A percentile compares a stretch with the other conserved stretches of the same genome.
Conservation (phyloP, 2,888 invertebrate species). For the Drosophila phalerata region DNA sequence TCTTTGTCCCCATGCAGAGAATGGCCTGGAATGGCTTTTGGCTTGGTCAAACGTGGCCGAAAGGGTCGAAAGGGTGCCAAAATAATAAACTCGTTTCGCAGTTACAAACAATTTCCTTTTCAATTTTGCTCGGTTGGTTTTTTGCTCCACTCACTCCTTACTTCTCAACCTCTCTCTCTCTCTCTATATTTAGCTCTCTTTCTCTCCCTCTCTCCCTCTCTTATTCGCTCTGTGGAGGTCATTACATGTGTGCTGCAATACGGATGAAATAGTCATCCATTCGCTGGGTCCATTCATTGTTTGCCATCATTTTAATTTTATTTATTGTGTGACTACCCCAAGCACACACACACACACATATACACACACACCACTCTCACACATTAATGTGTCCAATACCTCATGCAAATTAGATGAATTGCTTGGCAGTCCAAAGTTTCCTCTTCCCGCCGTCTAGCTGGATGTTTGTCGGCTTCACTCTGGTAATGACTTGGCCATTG, state of each 20-base stretch:
- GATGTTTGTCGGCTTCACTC: constrained; percentile 46
- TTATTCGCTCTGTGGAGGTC: constrained; percentile 63
- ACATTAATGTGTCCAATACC: constrained; percentile 52
- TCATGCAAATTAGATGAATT: constrained; percentile 85
- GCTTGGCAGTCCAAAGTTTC: constrained; percentile 65
- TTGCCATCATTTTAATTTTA: constrained; percentile 86
- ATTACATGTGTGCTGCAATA: constrained; percentile 82
- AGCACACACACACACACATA: constrained; percentile 19
- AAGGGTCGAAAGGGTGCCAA: constrained; percentile 81
- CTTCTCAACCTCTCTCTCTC: not conserved
- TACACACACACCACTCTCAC: constrained; percentile 22
- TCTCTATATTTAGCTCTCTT: not conserved
- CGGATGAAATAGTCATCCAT: constrained; percentile 62
- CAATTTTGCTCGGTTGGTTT: constrained; percentile 78
- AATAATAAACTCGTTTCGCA: constrained; percentile 85
- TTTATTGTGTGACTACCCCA: constrained; percentile 84
- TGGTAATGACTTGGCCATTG: constrained; percentile 83
- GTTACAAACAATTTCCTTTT: constrained; percentile 85
- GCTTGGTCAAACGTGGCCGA: not conserved
- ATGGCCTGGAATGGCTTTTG: constrained; percentile 12
- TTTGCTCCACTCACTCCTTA: constrained; percentile 29
- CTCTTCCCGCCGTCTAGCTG: not conserved
- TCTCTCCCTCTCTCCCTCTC: constrained; percentile 17
- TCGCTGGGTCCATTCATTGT: constrained; percentile 70
- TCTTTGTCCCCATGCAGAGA: constrained; percentile 52